Evolutionary conservation across 2,888 invertebrate genomes (phyloP).

Genomic region (Geotrupes spiniger): DNA sequence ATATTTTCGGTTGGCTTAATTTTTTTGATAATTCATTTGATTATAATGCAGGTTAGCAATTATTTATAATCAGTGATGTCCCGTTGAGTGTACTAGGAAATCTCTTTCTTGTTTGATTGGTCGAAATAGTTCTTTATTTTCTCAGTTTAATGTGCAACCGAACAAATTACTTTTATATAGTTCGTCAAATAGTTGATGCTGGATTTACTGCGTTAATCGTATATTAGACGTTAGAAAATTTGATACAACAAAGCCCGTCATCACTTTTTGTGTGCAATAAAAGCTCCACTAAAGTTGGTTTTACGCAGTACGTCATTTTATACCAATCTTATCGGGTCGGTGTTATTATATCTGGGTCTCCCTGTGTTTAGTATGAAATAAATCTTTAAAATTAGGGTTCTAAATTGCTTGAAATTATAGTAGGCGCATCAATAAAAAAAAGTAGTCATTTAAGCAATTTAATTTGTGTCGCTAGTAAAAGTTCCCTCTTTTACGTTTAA

Average conservation of each 20-base stretch:
- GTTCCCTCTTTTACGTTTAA: slow-evolving; percentile 12
- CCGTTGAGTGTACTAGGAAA: too few relatives aligned
- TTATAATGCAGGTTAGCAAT: too few relatives aligned
- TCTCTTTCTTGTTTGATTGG: too few relatives aligned
- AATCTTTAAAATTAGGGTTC: slow-evolving; percentile 39
- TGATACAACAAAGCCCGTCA: slow-evolving; percentile 11
- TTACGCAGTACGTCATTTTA: slow-evolving; percentile 19
- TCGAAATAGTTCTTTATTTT: too few relatives aligned
- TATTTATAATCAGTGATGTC: too few relatives aligned
- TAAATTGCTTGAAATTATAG: slow-evolving; percentile 35
- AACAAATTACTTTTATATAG: too few relatives aligned
- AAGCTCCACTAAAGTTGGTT: slow-evolving; percentile 17
- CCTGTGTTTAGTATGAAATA: slow-evolving; percentile 35
- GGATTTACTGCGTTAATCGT: too few relatives aligned
- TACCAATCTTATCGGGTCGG: slow-evolving; percentile 18
- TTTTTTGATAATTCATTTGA: too few relatives aligned
- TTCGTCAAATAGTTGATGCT: too few relatives aligned
- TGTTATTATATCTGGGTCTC: slow-evolving; percentile 19
- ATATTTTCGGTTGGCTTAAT: too few relatives aligned
- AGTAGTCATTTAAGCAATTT: slow-evolving; percentile 41
- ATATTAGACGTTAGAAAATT: too few relatives aligned
- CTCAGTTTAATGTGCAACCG: too few relatives aligned
- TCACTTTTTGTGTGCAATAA: slow-evolving; percentile 20
- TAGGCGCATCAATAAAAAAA: slow-evolving; percentile 40
- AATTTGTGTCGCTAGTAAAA: slow-evolving; percentile 39